A percentile compares a stretch with the other conserved stretches of the same genome.
These are phyloP conservation scores for Drosophila virilis DNA, from an alignment of 1,140 invertebrate genomes.

Conservation along the genomic window DNA sequence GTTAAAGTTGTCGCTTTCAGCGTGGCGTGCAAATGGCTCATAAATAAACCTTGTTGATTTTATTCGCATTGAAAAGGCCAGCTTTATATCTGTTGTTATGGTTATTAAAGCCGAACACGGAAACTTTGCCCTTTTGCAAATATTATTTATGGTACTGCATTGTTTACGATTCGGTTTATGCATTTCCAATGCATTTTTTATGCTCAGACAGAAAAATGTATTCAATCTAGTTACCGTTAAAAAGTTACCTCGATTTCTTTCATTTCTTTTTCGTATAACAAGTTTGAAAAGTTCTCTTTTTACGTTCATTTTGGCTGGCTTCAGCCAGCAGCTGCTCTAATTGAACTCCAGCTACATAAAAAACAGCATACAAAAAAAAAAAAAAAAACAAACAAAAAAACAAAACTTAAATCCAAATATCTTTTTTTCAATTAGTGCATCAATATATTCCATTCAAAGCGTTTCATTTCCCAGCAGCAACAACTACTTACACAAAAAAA, in stretches of 20 bases:
- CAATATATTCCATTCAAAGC: conserved; percentile 24
- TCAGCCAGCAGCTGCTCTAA: conserved; percentile 13
- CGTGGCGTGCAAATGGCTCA: conserved; percentile 45
- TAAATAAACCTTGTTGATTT: conserved; percentile 48
- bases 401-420: background rate
- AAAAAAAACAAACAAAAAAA: background rate
- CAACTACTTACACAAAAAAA: conserved; percentile 1
- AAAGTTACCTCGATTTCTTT: background rate
- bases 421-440: conserved; percentile 24
- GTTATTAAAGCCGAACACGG: conserved; percentile 27
- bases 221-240: background rate
- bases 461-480: conserved; percentile 9
- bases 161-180: conserved; percentile 34
- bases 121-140: conserved; percentile 14
- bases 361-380: background rate
- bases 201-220: background rate
- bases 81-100: conserved; percentile 24
- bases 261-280: background rate
- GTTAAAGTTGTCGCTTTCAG: conserved; percentile 44
- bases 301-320: background rate
- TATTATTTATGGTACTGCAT: conserved; percentile 30
- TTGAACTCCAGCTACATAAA: background rate
- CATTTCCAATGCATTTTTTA: conserved; percentile 19
- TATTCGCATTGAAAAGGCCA: conserved; percentile 29
- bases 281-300: background rate